Evolutionary conservation across 2,797 vertebrate species (phyloP).

Genomic region (Sebastes taczanowskii): DNA sequence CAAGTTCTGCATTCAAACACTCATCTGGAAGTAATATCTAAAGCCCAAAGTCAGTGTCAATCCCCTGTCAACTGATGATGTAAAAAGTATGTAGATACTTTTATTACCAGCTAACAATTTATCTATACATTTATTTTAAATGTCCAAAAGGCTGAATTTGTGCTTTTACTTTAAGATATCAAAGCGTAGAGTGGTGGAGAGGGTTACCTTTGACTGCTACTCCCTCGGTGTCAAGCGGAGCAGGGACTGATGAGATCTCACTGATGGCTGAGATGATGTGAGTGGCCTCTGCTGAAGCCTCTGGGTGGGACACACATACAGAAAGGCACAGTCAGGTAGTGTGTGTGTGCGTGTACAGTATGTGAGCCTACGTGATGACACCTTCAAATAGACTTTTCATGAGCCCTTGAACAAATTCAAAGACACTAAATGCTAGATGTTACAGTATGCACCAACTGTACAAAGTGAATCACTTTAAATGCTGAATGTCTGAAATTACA

Average conservation of each 20-base stretch:
- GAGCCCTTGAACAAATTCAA: background rate
- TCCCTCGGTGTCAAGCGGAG: conserved; percentile 85
- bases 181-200: background rate
- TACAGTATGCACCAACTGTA: background rate
- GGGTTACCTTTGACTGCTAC: conserved; percentile 69
- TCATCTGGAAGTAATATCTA: background rate
- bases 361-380: background rate
- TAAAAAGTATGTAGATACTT: background rate
- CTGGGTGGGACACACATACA: conserved; percentile 68
- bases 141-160: background rate
- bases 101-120: background rate
- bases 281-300: conserved; percentile 87
- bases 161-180: background rate
- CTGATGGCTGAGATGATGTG: conserved; percentile 94
- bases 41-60: no score
- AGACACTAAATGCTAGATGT: background rate
- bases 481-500: background rate
- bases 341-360: background rate
- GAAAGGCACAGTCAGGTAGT: background rate
- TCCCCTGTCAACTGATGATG: background rate
- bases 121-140: background rate
- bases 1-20: background rate
- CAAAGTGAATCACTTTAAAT: background rate
- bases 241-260: conserved; percentile 89
- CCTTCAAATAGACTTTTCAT: no score